A percentile compares a stretch with the other conserved stretches of the same genome.
These are phyloP conservation scores for Tyto alba DNA, from an alignment of 2,113 vertebrate genomes.

Conservation along the genomic window DNA sequence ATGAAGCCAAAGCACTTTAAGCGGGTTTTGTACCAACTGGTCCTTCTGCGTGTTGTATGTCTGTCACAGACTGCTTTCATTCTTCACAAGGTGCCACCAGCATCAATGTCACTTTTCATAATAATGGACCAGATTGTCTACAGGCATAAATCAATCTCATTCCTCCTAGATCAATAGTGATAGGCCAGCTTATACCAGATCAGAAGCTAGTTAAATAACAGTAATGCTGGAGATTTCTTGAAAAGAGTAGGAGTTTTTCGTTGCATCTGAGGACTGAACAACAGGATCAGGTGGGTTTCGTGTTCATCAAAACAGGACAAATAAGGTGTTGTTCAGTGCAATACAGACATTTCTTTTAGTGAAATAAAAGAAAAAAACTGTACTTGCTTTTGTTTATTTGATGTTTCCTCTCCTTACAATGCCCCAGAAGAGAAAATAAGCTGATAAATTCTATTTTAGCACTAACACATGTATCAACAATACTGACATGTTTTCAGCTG, in stretches of 20 bases:
- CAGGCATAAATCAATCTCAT: background rate
- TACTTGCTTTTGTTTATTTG: conserved; percentile 25
- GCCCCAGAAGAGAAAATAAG: conserved; percentile 41
- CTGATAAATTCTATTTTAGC: conserved; percentile 42
- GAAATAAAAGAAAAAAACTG: background rate
- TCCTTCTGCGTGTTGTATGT: too few species aligned
- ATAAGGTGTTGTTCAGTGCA: background rate
- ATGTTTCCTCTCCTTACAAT: background rate
- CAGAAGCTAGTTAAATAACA: background rate
- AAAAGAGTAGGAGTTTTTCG: background rate
- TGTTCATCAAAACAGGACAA: background rate
- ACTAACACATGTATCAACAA: conserved; percentile 42
- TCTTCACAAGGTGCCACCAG: background rate
- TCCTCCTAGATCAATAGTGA: background rate
- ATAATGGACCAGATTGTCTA: background rate
- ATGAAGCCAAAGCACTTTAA: background rate
- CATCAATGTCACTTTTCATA: background rate
- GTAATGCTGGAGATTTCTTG: background rate
- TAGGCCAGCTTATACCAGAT: background rate
- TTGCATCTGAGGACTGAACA: background rate
- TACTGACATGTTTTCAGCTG: conserved; percentile 31
- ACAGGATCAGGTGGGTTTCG: background rate
- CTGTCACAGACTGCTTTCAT: background rate
- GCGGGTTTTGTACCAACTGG: background rate
- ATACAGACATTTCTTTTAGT: background rate